Evolutionary conservation across 2,888 invertebrate species (phyloP), one percentile per base, ranked within the genome.

Genomic region (Copidosoma aretas): DNA sequence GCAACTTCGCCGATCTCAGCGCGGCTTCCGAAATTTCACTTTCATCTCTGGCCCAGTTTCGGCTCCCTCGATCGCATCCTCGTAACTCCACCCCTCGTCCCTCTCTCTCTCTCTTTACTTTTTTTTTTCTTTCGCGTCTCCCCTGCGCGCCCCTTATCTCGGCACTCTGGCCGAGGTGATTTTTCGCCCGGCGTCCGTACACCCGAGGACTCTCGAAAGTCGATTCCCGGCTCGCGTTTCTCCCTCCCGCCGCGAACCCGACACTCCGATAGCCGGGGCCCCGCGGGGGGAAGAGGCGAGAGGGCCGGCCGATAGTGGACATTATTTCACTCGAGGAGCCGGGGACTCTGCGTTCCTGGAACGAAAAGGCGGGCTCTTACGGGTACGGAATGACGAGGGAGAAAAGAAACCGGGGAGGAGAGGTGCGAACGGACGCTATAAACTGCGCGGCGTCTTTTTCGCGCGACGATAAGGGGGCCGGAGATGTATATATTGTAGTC

Each of bases 311-410:
- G 67, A 68, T 64, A 60, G 24, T 25, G 51, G 51, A 64, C 59
- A 68, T 64, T 51, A 64, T 63, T 58, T 63, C 24, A 59, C 59
- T 22, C 22, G 60, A 66, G 54, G 56, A 60, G 25, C 22, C 25
- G 19, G 32, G 1, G 24, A 15, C 22, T 12, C 41, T 14, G 43
- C 60, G 22, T 68, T 68, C 64, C 15, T 3, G 39, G 51, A 64
- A 68, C 14, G 51, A 60, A 60, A 63, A 41, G 41, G 12, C 10
- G 56, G 25, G 5, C 17, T n/a, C n/a, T n/a, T n/a, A n/a, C n/a
- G n/a, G n/a, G n/a, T n/a, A 32, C 32, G 8, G 8, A 32, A 8
- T 32, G 32, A 5, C 32, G 32, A 32, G 8, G 32, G 32, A 32
- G 32, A 32, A 46, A 46, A 46, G 12, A 46, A 46, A 46, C 15